phyloP scores from a whole-genome alignment of 2,888 invertebrate species.

The Macroteleia sp. region DNA sequence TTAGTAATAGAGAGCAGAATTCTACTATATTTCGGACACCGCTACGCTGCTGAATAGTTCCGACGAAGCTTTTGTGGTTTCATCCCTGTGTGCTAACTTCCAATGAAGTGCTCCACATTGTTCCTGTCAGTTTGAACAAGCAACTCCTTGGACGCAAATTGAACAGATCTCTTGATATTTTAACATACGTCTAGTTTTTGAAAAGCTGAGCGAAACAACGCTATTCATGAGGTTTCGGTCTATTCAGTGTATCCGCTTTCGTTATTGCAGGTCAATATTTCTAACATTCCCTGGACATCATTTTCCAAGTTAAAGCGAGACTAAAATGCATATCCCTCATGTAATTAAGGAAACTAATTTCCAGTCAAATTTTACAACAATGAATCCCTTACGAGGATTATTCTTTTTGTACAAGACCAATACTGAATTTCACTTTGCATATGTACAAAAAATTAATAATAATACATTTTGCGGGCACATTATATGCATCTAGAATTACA shows the following conservation, averaged over 20 bases:
- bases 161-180: slow-evolving; percentile 16
- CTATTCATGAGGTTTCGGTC: slow-evolving; percentile 19
- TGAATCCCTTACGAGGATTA: no score
- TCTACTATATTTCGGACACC: background rate
- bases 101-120: slow-evolving; percentile 26
- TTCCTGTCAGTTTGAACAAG: slow-evolving; percentile 14
- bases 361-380: no score
- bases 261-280: slow-evolving; percentile 23
- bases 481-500: slow-evolving; percentile 21
- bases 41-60: slow-evolving; percentile 9
- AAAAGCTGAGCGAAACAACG: slow-evolving; percentile 41
- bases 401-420: background rate
- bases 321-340: background rate
- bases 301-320: background rate
- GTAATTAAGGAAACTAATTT: slow-evolving; percentile 11
- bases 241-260: slow-evolving; percentile 37
- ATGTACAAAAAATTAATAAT: background rate
- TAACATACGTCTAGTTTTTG: slow-evolving; percentile 23
- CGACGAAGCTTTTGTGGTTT: slow-evolving; percentile 33
- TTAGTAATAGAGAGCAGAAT: background rate
- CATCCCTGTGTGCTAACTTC: background rate
- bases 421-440: slow-evolving; percentile 30
- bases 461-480: background rate
- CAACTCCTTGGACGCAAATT: slow-evolving; percentile 28
- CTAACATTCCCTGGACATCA: slow-evolving; percentile 2